Evolutionary conservation across 2,113 vertebrate species (phyloP), one percentile per base, ranked within the genome.

Genomic region (Pseudonaja textilis): DNA sequence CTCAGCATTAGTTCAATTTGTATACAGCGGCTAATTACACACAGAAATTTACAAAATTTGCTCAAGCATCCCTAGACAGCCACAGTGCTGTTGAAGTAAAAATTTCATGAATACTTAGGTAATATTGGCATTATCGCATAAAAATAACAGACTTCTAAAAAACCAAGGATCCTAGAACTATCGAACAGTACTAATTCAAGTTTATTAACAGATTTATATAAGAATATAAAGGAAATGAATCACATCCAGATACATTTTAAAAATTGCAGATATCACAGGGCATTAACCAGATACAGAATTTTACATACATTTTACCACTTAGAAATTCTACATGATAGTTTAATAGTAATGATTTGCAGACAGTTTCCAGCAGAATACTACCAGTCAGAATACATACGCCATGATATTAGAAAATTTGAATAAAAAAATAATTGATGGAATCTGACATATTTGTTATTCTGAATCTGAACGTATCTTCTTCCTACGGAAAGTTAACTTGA

Each of bases 171-270:
- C 22, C 14, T 10, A 92, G 59, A 69, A 88, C 45, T 54, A 23
- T 2, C 47, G 42, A 88, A 20, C n/a, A 74, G 86, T 39, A 92
- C 64, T 54, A 92, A 7, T 92, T 92, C 56, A 87, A 52, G 90
- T 61, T 91, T 87, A 87, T 87, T 91, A 85, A 93, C 57, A 55
- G 10, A 74, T 91, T 42, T 88, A 91, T 88, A 9, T 95, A 94
- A 93, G 89, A 94, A 86, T 87, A 9, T 47, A 74, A 39, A 85
- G 90, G 87, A 87, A 85, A 94, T 89, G 92, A 96, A 88, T 91
- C 93, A 94, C 14, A 69, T 91, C 85, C n/a, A 6, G 2, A 26
- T 52, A 74, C 39, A 92, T 87, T 69, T 42, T 42, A 61, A 81
- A 81, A 81, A 69, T 93, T 93, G 91, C 87, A 11, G 4, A 23